A percentile compares a stretch with the other conserved stretches of the same genome.
Conservation (phyloP, 2,888 invertebrate species). For the Oscheius sp. region DNA sequence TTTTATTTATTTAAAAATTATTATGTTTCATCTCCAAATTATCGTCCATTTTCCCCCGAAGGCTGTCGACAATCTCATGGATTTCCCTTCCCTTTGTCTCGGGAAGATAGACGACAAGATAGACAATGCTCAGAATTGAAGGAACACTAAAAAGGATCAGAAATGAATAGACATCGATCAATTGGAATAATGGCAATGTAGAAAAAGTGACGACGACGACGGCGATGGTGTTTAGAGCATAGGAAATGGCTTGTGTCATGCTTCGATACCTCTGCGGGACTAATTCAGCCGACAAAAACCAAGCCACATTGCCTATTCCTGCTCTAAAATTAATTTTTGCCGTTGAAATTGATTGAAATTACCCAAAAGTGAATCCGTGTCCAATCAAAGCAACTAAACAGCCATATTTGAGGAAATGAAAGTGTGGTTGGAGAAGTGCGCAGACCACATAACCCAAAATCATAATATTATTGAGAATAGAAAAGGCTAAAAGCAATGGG, state of each 20-base stretch:
- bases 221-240: conserved; percentile 59
- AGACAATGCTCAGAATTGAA: conserved; percentile 49
- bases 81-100: conserved; percentile 65
- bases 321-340: conserved; percentile 40
- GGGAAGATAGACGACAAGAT: conserved; percentile 53
- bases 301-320: conserved; percentile 63
- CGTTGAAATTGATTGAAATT: neutral
- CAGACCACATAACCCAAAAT: conserved; percentile 55
- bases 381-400: conserved; percentile 51
- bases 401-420: conserved; percentile 54
- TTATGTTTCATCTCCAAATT: no score
- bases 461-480: conserved; percentile 44
- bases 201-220: conserved; percentile 59
- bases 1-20: neutral
- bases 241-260: conserved; percentile 57
- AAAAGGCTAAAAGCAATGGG: conserved; percentile 52
- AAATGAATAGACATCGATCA: conserved; percentile 56
- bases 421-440: conserved; percentile 45
- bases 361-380: conserved; percentile 64
- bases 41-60: conserved; percentile 39
- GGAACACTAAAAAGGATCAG: conserved; percentile 59
- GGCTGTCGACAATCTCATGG: conserved; percentile 59
- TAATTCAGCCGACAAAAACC: conserved; percentile 64
- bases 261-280: conserved; percentile 64
- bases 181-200: conserved; percentile 53